A percentile compares a stretch with the other conserved stretches of the same genome.
phyloP scores from a whole-genome alignment of 2,888 invertebrate species.

The Rhagium mordax region DNA sequence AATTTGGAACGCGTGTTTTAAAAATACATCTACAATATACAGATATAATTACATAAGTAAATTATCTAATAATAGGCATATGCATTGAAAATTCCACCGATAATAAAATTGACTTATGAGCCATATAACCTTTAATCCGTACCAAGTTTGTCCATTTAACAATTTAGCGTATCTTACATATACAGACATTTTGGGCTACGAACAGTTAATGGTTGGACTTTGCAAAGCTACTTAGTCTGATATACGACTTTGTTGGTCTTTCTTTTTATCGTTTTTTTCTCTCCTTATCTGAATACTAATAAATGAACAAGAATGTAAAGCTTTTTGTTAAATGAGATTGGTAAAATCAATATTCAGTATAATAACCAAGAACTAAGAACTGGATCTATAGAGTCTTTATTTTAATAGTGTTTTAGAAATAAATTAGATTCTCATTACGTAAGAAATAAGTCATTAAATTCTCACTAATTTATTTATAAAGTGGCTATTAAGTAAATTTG shows the following conservation, averaged over 20 bases:
- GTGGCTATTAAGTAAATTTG: background rate
- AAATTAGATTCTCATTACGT: background rate
- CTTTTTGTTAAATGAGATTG: background rate
- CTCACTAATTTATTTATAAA: background rate
- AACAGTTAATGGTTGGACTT: constrained; percentile 51
- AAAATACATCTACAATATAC: too few relatives aligned
- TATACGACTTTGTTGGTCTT: constrained; percentile 52
- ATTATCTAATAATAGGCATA: too few relatives aligned
- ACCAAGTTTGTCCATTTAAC: constrained; percentile 34
- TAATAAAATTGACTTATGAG: too few relatives aligned
- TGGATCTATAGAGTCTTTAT: background rate
- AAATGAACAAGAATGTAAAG: constrained; percentile 41
- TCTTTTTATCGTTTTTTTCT: constrained; percentile 44
- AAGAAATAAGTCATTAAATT: background rate
- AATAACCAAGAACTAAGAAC: background rate
- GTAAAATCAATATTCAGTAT: background rate
- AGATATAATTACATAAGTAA: too few relatives aligned
- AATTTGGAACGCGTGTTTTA: too few relatives aligned
- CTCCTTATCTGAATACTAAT: constrained; percentile 50
- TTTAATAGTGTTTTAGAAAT: too few relatives aligned
- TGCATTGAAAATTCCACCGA: constrained; percentile 18
- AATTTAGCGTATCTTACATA: constrained; percentile 35
- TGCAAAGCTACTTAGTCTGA: constrained; percentile 53
- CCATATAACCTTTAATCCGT: constrained; percentile 29
- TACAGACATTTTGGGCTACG: constrained; percentile 34